Evolutionary conservation across 1,140 invertebrate genomes (phyloP).

Genomic region (Tetraneura akinire): DNA sequence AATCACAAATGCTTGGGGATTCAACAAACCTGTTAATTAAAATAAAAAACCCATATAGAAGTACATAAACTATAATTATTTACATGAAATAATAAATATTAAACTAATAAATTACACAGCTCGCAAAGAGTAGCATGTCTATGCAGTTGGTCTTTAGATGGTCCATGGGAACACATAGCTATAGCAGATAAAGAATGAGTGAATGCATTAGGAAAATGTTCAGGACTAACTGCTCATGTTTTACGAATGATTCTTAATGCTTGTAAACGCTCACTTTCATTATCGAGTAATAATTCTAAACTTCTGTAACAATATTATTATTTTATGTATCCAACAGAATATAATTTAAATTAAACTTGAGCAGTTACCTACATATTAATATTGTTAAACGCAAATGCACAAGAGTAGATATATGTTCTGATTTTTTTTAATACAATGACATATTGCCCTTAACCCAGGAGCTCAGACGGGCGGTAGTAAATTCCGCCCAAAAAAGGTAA

Average conservation of each 20-base stretch:
- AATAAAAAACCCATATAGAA: no score
- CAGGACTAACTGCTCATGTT: slow-evolving; percentile 68
- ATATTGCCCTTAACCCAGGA: slow-evolving; percentile 78
- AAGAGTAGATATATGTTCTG: slow-evolving; percentile 75
- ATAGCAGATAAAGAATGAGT: slow-evolving; percentile 77
- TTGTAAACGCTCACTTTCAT: slow-evolving; percentile 87
- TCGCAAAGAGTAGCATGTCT: slow-evolving; percentile 84
- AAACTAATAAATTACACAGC: slow-evolving; percentile 64
- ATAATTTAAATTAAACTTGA: neutral
- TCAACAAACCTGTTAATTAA: slow-evolving; percentile 24
- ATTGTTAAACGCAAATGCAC: slow-evolving; percentile 79
- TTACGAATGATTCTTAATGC: slow-evolving; percentile 80
- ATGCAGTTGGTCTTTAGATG: slow-evolving; percentile 56
- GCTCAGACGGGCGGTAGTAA: no score
- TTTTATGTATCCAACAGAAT: neutral
- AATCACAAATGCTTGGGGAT: slow-evolving; percentile 46
- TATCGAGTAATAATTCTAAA: slow-evolving; percentile 79
- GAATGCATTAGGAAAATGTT: slow-evolving; percentile 68
- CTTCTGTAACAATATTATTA: slow-evolving; percentile 61
- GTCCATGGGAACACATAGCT: slow-evolving; percentile 69
- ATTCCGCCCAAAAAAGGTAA: no score
- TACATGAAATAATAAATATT: slow-evolving; percentile 34
- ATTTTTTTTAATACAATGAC: slow-evolving; percentile 79
- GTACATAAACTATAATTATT: no score
- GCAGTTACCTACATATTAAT: slow-evolving; percentile 71